phyloP scores from a whole-genome alignment of 2,888 invertebrate genomes.

The Omphaloscelis lunosa region DNA sequence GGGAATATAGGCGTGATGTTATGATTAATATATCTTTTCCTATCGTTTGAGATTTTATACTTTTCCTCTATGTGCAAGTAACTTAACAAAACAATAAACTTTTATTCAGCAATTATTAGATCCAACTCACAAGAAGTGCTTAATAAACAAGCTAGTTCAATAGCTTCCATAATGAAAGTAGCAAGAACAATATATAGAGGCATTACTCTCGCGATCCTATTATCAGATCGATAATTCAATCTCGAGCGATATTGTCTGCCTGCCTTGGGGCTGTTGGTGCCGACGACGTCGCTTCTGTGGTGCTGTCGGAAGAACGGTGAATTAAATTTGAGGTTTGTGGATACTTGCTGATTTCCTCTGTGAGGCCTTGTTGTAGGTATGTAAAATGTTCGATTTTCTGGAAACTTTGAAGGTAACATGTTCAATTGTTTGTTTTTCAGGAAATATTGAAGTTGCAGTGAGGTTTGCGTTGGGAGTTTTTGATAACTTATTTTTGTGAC shows the following conservation, averaged over 20 bases:
- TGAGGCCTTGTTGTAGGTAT: conserved; percentile 31
- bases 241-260: conserved; percentile 81
- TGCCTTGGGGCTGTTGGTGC: conserved; percentile 74
- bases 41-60: not conserved
- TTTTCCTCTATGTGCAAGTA: not conserved
- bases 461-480: no score
- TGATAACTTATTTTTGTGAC: not conserved
- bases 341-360: conserved; percentile 34
- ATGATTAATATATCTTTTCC: not conserved
- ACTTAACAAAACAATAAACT: conserved; percentile 27
- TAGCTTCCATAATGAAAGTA: conserved; percentile 79
- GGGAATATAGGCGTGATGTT: no score
- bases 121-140: conserved; percentile 62
- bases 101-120: conserved; percentile 42
- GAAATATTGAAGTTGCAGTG: not conserved
- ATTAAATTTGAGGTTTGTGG: conserved; percentile 37
- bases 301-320: conserved; percentile 47
- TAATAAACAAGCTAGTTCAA: conserved; percentile 73
- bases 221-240: conserved; percentile 88
- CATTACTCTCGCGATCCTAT: conserved; percentile 85
- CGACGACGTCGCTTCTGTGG: conserved; percentile 73
- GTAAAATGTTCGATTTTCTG: not conserved
- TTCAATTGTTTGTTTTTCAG: not conserved
- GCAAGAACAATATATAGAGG: conserved; percentile 81
- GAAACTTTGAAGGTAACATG: not conserved